A percentile compares a stretch with the other conserved stretches of the same genome.
Evolutionary conservation across 2,113 vertebrate genomes (phyloP).

Genomic region (Channa argus): DNA sequence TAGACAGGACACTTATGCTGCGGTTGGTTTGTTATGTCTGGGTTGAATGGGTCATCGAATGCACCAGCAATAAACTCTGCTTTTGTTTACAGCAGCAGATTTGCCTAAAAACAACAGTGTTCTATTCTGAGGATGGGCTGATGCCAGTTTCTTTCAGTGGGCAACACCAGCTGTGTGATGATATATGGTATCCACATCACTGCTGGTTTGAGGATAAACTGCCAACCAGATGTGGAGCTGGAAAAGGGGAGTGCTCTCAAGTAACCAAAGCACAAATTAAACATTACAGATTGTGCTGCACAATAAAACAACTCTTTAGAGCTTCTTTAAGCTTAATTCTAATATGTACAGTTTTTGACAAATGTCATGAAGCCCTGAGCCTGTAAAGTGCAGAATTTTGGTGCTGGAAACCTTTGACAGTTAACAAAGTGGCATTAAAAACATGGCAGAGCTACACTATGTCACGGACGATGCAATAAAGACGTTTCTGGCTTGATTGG

Average conservation of each 20-base stretch:
- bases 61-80: constrained; percentile 25
- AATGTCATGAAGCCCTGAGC: constrained; percentile 16
- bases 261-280: constrained; percentile 26
- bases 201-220: constrained; percentile 25
- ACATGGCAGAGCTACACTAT: constrained; percentile 52
- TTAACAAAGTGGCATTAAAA: constrained; percentile 37
- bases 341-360: constrained; percentile 2
- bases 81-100: constrained; percentile 11
- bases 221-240: constrained; percentile 36
- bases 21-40: constrained; percentile 15
- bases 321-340: constrained; percentile 11
- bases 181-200: constrained; percentile 24
- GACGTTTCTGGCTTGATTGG: constrained; percentile 74
- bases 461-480: constrained; percentile 58
- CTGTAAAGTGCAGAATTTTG: constrained; percentile 1
- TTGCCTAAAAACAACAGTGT: constrained; percentile 28
- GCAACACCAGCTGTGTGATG: constrained; percentile 20
- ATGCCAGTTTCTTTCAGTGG: constrained; percentile 22
- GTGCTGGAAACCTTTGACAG: constrained; percentile 18
- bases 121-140: constrained; percentile 8
- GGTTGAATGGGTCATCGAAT: constrained; percentile 3
- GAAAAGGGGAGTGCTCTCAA: constrained; percentile 17
- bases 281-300: constrained; percentile 15
- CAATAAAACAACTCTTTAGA: constrained; percentile 3
- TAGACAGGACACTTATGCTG: constrained; percentile 23